Conservation (phyloP, 2,888 invertebrate species). For the Drosophila mulleri region DNA sequence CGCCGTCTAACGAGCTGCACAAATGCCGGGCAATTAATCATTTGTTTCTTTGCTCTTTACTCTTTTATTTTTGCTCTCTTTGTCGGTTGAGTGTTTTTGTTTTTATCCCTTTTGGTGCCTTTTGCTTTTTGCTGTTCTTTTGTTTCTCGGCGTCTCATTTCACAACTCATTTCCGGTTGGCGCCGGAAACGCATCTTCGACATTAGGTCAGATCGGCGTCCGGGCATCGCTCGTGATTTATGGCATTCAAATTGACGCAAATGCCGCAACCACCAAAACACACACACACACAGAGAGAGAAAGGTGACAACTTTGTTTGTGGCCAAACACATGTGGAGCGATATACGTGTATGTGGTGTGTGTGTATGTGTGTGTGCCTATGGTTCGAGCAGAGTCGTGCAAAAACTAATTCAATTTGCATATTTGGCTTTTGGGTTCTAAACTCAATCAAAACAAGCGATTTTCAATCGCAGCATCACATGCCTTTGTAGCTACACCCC, state of each 20-base stretch:
- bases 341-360: background rate
- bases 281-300: slow-evolving; percentile 17
- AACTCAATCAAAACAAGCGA: slow-evolving; percentile 56
- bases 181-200: slow-evolving; percentile 69
- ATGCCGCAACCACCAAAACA: slow-evolving; percentile 48
- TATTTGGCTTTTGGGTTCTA: slow-evolving; percentile 39
- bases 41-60: slow-evolving; percentile 35
- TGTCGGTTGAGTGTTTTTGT: slow-evolving; percentile 5
- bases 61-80: background rate
- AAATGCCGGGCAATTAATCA: slow-evolving; percentile 63
- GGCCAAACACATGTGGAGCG: slow-evolving; percentile 27
- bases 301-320: slow-evolving; percentile 60
- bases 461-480: slow-evolving; percentile 38
- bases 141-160: slow-evolving; percentile 59
- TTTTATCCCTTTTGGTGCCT: background rate
- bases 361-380: slow-evolving; percentile 8
- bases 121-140: slow-evolving; percentile 7
- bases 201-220: slow-evolving; percentile 52
- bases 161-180: slow-evolving; percentile 69
- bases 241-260: slow-evolving; percentile 63
- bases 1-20: slow-evolving; percentile 62
- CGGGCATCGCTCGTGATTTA: slow-evolving; percentile 50
- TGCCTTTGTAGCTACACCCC: background rate
- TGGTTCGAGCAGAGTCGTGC: slow-evolving; percentile 14
- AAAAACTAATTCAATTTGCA: slow-evolving; percentile 57